These are phyloP conservation scores for Beroe forskalii DNA, from an alignment of 37 sponge, comb jelly and placozoan genomes.

Conservation along the genomic window DNA sequence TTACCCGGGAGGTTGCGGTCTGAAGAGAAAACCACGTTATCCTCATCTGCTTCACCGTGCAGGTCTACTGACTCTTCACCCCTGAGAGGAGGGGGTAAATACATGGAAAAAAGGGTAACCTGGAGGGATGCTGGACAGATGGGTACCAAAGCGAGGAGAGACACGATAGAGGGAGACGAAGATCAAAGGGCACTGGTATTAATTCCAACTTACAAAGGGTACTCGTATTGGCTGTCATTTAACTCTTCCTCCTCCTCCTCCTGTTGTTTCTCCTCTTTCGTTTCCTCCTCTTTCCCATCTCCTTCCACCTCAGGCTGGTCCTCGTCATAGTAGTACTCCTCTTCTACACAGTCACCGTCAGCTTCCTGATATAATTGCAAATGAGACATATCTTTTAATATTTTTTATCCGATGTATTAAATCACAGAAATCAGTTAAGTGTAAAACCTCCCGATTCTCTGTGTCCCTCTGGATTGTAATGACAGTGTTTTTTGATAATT, in stretches of 20 bases:
- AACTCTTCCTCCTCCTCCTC: not conserved
- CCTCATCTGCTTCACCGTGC: constrained; percentile 22
- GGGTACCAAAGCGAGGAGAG: too few species aligned
- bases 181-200: too few species aligned
- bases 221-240: not conserved
- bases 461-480: too few species aligned
- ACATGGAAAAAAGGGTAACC: too few species aligned
- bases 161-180: too few species aligned
- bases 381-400: too few species aligned
- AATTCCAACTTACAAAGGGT: not conserved
- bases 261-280: not conserved
- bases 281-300: not conserved
- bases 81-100: too few species aligned
- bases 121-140: too few species aligned
- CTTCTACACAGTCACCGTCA: constrained; percentile 48
- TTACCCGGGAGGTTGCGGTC: not conserved
- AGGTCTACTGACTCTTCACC: constrained; percentile 9
- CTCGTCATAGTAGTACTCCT: not conserved
- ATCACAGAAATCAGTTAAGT: too few species aligned
- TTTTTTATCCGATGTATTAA: too few species aligned
- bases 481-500: too few species aligned
- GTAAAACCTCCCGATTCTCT: too few species aligned
- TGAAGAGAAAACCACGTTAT: constrained; percentile 16
- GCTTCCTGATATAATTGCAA: constrained; percentile 19
- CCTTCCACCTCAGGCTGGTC: not conserved